Evolutionary conservation across 2,888 invertebrate genomes (phyloP).

Genomic region (Drosophila pseudotalamancana): DNA sequence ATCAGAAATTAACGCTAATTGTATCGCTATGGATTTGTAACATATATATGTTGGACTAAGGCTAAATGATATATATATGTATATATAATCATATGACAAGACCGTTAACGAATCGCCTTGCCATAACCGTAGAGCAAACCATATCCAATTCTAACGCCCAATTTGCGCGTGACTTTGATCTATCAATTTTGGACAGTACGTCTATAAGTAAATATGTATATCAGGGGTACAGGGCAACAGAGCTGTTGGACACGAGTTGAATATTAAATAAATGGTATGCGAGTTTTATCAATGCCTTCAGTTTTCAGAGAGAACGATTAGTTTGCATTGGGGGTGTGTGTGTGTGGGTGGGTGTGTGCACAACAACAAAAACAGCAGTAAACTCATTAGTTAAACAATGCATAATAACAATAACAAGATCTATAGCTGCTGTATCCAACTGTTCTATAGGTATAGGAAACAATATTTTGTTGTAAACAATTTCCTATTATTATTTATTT

Average conservation of each 20-base stretch:
- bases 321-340: conserved; percentile 10
- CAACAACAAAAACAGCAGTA: conserved; percentile 27
- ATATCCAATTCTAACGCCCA: conserved; percentile 43
- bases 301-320: not conserved
- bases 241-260: conserved; percentile 33
- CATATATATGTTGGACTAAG: too few relatives aligned
- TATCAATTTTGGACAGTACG: conserved; percentile 2
- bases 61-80: not conserved
- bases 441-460: conserved; percentile 30
- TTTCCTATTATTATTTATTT: conserved; percentile 58
- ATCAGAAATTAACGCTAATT: not conserved
- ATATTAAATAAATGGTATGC: conserved; percentile 35
- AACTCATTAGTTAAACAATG: conserved; percentile 49
- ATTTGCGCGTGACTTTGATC: conserved; percentile 46
- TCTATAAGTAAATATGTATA: not conserved
- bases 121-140: conserved; percentile 10
- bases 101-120: conserved; percentile 22
- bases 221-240: not conserved
- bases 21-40: not conserved
- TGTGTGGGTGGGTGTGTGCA: conserved; percentile 21
- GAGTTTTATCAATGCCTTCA: conserved; percentile 7
- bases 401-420: conserved; percentile 40
- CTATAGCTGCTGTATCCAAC: conserved; percentile 19
- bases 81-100: not conserved
- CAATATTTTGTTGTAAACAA: conserved; percentile 40